A percentile compares a stretch with the other conserved stretches of the same genome.
Conservation (phyloP, 2,797 vertebrate species). For the Tinamus major region DNA sequence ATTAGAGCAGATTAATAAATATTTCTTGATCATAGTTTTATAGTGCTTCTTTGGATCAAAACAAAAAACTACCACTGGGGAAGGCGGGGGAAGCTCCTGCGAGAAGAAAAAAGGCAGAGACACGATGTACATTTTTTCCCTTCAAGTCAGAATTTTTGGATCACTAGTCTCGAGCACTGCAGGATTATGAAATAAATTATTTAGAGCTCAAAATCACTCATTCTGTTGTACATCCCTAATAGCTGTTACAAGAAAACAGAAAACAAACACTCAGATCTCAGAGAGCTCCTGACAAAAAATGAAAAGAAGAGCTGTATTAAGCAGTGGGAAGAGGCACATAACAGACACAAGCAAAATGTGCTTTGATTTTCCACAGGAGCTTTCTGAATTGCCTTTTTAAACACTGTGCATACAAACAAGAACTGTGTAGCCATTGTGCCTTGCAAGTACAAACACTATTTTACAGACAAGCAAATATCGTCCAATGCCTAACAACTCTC, state of each 20-base stretch:
- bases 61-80: neutral
- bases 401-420: slow-evolving; percentile 23
- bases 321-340: neutral
- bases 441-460: neutral
- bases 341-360: neutral
- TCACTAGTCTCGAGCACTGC: neutral
- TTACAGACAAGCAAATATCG: neutral
- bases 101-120: neutral
- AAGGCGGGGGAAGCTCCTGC: neutral
- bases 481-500: neutral
- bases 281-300: neutral
- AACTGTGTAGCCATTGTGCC: neutral
- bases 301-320: neutral
- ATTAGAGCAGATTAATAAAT: neutral
- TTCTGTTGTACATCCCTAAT: neutral
- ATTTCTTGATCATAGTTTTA: neutral
- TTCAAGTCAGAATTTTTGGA: neutral
- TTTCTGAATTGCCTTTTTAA: neutral
- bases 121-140: neutral
- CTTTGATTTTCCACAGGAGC: slow-evolving; percentile 35
- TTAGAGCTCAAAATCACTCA: neutral
- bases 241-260: neutral
- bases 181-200: slow-evolving; percentile 6
- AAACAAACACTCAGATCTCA: neutral
- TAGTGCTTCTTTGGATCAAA: neutral